Evolutionary conservation across 2,888 invertebrate genomes (phyloP).

Genomic region (Pemphredon lugubris): DNA sequence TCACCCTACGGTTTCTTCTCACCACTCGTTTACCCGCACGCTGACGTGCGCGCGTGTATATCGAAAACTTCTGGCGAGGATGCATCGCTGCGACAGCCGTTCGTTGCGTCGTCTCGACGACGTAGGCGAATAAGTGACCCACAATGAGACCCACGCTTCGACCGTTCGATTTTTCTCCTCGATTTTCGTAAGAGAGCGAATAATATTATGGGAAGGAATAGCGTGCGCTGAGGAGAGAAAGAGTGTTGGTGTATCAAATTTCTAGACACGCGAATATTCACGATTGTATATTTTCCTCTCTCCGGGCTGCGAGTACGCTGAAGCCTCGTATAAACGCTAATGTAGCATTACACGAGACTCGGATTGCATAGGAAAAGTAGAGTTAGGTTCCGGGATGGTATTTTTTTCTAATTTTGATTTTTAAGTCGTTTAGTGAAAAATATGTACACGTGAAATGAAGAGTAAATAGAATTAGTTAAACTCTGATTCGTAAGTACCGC

Average conservation of each 20-base stretch:
- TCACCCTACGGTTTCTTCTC: background rate
- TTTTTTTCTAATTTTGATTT: too few species aligned
- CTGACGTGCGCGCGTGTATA: too few species aligned
- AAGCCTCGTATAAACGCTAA: too few species aligned
- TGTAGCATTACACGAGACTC: too few species aligned
- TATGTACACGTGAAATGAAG: too few species aligned
- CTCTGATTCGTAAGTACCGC: too few species aligned
- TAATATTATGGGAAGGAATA: slow-evolving; percentile 13
- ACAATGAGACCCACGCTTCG: slow-evolving; percentile 66
- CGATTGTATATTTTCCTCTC: slow-evolving; percentile 2
- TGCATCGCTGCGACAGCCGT: slow-evolving; percentile 15
- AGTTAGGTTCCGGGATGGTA: too few species aligned
- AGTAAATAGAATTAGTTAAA: too few species aligned
- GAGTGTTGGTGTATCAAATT: slow-evolving; percentile 1
- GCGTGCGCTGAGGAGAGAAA: background rate
- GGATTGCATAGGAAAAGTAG: too few species aligned
- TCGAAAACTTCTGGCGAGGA: background rate
- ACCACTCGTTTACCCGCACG: slow-evolving; percentile 6
- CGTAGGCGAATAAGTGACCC: slow-evolving; percentile 70
- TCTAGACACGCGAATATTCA: background rate
- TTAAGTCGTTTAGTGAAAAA: too few species aligned
- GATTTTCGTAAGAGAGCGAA: slow-evolving; percentile 22
- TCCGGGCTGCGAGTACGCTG: background rate
- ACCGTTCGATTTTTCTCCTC: slow-evolving; percentile 27
- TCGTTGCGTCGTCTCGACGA: slow-evolving; percentile 30